phyloP scores from a whole-genome alignment of 2,888 invertebrate genomes.

The Pyrrhopygopsis socrates region DNA sequence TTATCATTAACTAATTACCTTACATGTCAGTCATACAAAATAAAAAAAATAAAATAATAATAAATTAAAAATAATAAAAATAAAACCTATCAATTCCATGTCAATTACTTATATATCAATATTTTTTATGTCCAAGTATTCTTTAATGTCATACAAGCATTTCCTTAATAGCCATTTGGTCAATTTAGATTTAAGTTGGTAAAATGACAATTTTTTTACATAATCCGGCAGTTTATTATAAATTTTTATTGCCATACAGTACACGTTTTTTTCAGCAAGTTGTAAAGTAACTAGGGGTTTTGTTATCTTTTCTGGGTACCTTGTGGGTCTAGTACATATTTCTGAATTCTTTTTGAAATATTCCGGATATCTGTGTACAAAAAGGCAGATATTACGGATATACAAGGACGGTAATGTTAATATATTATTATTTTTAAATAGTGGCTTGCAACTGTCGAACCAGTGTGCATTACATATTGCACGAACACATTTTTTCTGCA shows the following conservation, averaged over 20 bases:
- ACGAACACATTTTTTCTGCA: not conserved
- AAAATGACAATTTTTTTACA: not conserved
- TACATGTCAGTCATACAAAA: too few species aligned
- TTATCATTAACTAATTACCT: too few species aligned
- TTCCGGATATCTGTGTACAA: constrained; percentile 20
- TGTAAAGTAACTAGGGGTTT: not conserved
- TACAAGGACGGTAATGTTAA: not conserved
- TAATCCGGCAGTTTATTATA: not conserved
- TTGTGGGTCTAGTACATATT: not conserved
- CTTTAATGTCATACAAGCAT: not conserved
- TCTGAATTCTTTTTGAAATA: not conserved
- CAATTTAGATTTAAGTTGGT: not conserved
- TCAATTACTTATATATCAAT: too few species aligned
- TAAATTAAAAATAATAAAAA: too few species aligned
- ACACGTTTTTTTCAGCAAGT: not conserved
- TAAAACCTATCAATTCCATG: too few species aligned
- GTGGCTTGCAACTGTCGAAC: not conserved
- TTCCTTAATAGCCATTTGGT: not conserved
- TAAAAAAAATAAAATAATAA: too few species aligned
- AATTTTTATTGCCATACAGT: not conserved
- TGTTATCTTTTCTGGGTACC: not conserved
- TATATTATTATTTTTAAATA: constrained; percentile 5
- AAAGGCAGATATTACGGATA: not conserved
- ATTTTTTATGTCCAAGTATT: not conserved
- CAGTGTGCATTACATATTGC: constrained; percentile 4